Evolutionary conservation across 1,140 invertebrate genomes (phyloP).

Genomic region (Orussus abietinus): DNA sequence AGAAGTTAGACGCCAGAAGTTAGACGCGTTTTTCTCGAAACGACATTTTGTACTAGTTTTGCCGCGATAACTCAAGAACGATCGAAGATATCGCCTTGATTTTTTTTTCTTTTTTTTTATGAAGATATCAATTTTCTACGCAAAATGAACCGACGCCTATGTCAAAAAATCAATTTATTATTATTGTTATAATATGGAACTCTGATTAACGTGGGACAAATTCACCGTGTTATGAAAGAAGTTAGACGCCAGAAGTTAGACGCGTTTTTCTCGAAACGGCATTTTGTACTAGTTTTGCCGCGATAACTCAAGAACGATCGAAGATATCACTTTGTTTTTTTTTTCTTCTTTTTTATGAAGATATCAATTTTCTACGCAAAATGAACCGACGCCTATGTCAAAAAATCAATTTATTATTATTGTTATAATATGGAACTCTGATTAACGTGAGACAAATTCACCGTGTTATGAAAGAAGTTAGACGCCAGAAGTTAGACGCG

Average conservation of each 20-base stretch:
- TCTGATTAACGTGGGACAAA: too few relatives aligned
- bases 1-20: conserved; percentile 2
- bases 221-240: too few relatives aligned
- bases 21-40: conserved; percentile 9
- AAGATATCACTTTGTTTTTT: conserved; percentile 11
- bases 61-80: conserved; percentile 7
- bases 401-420: too few relatives aligned
- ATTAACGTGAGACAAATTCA: too few relatives aligned
- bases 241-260: conserved; percentile 4
- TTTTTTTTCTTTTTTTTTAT: conserved; percentile 10
- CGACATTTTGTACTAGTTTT: conserved; percentile 7
- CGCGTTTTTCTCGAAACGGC: conserved; percentile 4
- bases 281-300: conserved; percentile 10
- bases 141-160: too few relatives aligned
- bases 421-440: too few relatives aligned
- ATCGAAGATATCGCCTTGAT: conserved; percentile 11
- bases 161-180: too few relatives aligned
- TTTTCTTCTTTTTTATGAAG: conserved; percentile 8
- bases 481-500: conserved; percentile 3
- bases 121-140: conserved; percentile 8
- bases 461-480: too few relatives aligned
- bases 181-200: too few relatives aligned
- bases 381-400: too few relatives aligned
- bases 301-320: conserved; percentile 9
- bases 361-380: conserved; percentile 8